Conservation (phyloP, 2,113 vertebrate genomes). For the Rhea americana region DNA sequence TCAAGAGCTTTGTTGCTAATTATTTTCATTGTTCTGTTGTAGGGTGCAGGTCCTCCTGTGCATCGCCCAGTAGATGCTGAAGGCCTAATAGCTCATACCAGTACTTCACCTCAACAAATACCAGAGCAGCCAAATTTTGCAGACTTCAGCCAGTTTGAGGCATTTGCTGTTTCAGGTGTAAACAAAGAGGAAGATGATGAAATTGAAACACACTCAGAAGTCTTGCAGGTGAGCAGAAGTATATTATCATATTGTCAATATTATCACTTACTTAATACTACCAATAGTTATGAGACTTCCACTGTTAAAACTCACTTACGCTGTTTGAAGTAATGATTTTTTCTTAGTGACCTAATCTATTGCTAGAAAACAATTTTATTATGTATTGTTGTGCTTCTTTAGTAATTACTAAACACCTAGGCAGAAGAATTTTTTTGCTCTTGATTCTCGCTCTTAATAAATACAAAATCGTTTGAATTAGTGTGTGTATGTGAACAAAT, state of each 20-base stretch:
- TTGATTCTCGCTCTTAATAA: not conserved
- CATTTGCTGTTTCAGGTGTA: conserved; percentile 83
- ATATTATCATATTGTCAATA: not conserved
- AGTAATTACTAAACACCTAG: not conserved
- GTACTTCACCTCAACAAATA: conserved; percentile 96
- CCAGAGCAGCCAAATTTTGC: conserved; percentile 99
- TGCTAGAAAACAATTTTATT: not conserved
- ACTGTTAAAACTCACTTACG: not conserved
- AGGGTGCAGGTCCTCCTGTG: conserved; percentile 85
- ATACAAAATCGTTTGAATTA: not conserved
- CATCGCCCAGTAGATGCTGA: conserved; percentile 89
- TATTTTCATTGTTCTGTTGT: not conserved
- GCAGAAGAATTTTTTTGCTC: not conserved
- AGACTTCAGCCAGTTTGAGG: conserved; percentile 98
- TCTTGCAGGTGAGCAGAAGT: conserved; percentile 79
- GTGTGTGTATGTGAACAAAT: not conserved
- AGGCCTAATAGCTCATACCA: conserved; percentile 80
- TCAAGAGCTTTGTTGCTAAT: not conserved
- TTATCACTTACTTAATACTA: not conserved
- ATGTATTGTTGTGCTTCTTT: not conserved
- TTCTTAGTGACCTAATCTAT: not conserved
- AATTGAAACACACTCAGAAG: conserved; percentile 85
- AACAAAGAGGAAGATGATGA: conserved; percentile 90
- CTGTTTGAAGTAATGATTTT: not conserved
- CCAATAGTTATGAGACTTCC: not conserved